Conservation (phyloP, 2,797 vertebrate genomes). For the Anomalospiza imberbis region DNA sequence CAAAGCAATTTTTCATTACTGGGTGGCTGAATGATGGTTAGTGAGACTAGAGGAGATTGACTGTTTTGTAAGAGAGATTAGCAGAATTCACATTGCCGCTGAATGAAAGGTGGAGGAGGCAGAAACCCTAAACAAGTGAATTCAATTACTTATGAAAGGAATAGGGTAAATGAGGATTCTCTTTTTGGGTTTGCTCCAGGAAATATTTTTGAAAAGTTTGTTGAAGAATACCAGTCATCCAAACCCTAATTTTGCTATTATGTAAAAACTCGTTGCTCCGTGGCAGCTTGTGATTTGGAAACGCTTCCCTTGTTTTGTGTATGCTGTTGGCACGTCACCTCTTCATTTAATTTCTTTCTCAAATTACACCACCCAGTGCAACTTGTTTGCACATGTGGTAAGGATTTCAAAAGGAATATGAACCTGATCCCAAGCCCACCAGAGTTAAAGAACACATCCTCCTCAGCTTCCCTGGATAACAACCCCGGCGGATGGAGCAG, state of each 20-base stretch:
- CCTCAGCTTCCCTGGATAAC: background rate
- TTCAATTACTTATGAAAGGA: constrained; percentile 67
- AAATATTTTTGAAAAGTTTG: constrained; percentile 75
- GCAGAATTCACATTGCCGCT: background rate
- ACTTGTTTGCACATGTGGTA: constrained; percentile 17
- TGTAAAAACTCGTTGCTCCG: constrained; percentile 44
- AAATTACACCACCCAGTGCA: constrained; percentile 51
- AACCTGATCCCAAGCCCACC: background rate
- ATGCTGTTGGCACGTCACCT: constrained; percentile 26
- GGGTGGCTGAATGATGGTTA: constrained; percentile 34
- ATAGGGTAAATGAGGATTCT: constrained; percentile 64
- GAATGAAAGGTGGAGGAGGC: constrained; percentile 64
- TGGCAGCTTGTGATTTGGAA: constrained; percentile 63
- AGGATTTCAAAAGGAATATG: constrained; percentile 14
- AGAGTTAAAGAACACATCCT: background rate
- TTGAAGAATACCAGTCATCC: constrained; percentile 67
- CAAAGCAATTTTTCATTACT: constrained; percentile 49
- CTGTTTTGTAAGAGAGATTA: constrained; percentile 51
- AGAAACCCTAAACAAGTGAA: constrained; percentile 66
- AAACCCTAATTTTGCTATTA: constrained; percentile 69
- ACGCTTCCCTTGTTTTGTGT: constrained; percentile 55
- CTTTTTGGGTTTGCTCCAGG: constrained; percentile 65
- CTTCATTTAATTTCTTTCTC: constrained; percentile 60
- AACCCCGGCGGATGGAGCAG: accelerated
- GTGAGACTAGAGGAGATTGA: constrained; percentile 40